These are phyloP conservation scores for Brassicogethes aeneus DNA, from an alignment of 2,888 invertebrate genomes.

Conservation along the genomic window DNA sequence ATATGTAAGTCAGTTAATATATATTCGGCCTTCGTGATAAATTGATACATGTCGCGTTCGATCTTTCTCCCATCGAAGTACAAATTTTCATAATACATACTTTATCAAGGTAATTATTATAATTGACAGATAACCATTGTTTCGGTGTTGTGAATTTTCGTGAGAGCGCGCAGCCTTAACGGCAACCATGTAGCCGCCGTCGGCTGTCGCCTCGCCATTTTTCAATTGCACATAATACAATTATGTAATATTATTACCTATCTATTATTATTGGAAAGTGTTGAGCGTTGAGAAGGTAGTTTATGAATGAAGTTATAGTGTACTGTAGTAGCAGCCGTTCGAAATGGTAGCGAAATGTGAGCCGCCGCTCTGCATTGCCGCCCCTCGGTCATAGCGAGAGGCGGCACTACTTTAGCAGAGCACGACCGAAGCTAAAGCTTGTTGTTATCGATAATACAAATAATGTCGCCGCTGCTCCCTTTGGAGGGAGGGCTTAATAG, in stretches of 20 bases:
- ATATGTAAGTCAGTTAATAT: too few species aligned
- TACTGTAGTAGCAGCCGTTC: slow-evolving; percentile 39
- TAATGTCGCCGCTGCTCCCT: background rate
- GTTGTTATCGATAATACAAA: slow-evolving; percentile 28
- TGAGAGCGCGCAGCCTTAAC: slow-evolving; percentile 23
- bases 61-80: slow-evolving; percentile 38
- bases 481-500: background rate
- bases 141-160: slow-evolving; percentile 34
- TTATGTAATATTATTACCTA: background rate
- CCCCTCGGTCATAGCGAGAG: slow-evolving; percentile 29
- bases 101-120: slow-evolving; percentile 27
- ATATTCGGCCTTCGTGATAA: too few species aligned
- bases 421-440: slow-evolving; percentile 23
- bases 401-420: slow-evolving; percentile 39
- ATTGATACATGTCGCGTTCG: slow-evolving; percentile 11
- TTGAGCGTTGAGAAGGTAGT: slow-evolving; percentile 40
- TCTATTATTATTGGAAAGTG: slow-evolving; percentile 39
- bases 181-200: slow-evolving; percentile 27
- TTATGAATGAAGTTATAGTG: slow-evolving; percentile 43
- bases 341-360: slow-evolving; percentile 28
- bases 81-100: slow-evolving; percentile 35
- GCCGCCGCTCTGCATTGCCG: slow-evolving; percentile 35
- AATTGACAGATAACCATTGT: slow-evolving; percentile 31
- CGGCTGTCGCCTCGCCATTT: slow-evolving; percentile 39
- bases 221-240: slow-evolving; percentile 36